phyloP scores from a whole-genome alignment of 2,113 vertebrate genomes.

The Pica pica region DNA sequence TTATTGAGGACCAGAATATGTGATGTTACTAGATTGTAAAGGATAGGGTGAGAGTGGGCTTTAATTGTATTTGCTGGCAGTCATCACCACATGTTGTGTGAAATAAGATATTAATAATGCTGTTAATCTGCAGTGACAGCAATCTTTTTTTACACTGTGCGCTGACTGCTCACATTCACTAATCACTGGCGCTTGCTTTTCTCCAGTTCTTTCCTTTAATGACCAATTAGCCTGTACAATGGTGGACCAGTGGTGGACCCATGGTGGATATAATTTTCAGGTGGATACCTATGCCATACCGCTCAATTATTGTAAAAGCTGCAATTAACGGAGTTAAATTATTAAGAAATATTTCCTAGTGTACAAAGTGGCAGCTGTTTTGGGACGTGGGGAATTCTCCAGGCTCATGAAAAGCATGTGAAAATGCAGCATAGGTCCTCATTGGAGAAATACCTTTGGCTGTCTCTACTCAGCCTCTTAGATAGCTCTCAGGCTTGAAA shows the following conservation, averaged over 20 bases:
- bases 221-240: neutral
- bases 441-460: neutral
- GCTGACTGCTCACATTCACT: neutral
- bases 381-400: neutral
- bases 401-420: neutral
- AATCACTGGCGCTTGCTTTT: neutral
- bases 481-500: neutral
- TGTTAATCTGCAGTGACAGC: neutral
- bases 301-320: neutral
- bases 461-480: neutral
- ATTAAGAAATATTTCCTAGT: neutral
- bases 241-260: neutral
- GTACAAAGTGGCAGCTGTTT: neutral
- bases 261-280: neutral
- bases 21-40: neutral
- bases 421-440: neutral
- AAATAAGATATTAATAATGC: constrained; percentile 15
- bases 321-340: neutral
- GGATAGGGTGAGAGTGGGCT: neutral
- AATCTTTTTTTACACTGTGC: neutral
- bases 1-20: neutral
- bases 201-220: neutral
- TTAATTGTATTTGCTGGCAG: neutral
- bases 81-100: neutral
- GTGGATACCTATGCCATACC: neutral